Base-by-base conservation (phyloP, 2,797 vertebrate species). In the Etheostoma perlongum region DNA sequence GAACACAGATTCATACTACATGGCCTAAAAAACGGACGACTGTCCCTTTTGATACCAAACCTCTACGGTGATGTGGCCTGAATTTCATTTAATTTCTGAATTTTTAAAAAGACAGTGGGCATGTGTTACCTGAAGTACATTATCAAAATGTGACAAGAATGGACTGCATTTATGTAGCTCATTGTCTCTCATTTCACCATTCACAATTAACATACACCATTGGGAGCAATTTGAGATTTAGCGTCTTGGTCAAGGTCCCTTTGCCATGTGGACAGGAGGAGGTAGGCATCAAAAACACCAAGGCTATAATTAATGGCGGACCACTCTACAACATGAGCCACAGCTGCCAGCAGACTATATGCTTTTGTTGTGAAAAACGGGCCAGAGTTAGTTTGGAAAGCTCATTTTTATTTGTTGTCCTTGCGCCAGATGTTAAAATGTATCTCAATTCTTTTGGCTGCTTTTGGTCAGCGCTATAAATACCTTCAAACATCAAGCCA, bases 1-100 rank as follows among this genome's bases (percentile, higher is more conserved):
- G 89, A 88, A 72, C 75, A 72, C 47, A 2, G 62, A 77, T 71
- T 85, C 76, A 40, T 65, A 78, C 79, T 62, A 65, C 69, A 70
- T 55, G 80, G 74, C 64, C 82, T 83, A 61, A 65, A 84, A 30
- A 63, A 60, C 23, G 14, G 14, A 54, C n/a, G 14, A 64, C 58
- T 2, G 52, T 76, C 71, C 59, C 55, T 63, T 64, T 66, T 10
- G 4, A 60, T 59, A 72, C 23, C 23, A 81, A 68, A 68, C 46
- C 70, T 77, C 49, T 18, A 42, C 2, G 5, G 57, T 25, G 63
- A 74, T 4, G 12, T 63, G 82, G 23, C 47, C 62, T 72, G 40
- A 61, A 76, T 83, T 72, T 71, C 42, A 53, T 18, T 36, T 5
- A 42, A 42, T n/a, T n/a, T n/a, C n/a, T n/a, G n/a, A n/a, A n/a